Conservation (phyloP, 2,888 invertebrate species). For the Carterocephalus palaemon region DNA sequence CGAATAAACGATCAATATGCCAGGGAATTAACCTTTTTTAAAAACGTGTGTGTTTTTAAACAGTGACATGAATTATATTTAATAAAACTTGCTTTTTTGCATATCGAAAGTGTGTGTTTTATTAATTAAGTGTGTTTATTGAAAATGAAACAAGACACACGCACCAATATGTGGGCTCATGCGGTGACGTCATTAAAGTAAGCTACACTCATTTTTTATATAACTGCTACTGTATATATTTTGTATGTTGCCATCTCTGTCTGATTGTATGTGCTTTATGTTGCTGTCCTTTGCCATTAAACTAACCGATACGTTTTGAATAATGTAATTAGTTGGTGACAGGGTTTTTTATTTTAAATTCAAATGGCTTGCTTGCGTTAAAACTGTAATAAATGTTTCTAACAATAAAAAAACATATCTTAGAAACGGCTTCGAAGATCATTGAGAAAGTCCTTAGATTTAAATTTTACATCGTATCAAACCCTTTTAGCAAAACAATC, state of each 20-base stretch:
- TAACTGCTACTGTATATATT: constrained; percentile 18
- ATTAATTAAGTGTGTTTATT: constrained; percentile 37
- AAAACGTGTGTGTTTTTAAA: too few relatives aligned
- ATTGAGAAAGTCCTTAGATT: too few relatives aligned
- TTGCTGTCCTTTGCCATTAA: constrained; percentile 7
- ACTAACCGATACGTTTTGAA: constrained; percentile 7
- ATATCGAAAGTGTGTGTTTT: neutral
- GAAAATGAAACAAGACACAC: constrained; percentile 54
- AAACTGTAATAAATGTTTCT: too few relatives aligned
- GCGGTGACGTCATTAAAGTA: constrained; percentile 53
- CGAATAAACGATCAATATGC: too few relatives aligned
- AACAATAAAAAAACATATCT: too few relatives aligned
- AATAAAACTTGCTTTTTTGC: neutral
- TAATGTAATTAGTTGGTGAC: neutral
- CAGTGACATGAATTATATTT: too few relatives aligned
- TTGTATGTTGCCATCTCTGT: constrained; percentile 32
- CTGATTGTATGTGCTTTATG: constrained; percentile 31
- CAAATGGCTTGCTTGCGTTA: too few relatives aligned
- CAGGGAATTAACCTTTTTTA: too few relatives aligned
- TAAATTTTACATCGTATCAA: too few relatives aligned
- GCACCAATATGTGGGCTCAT: constrained; percentile 23
- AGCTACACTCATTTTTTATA: constrained; percentile 47
- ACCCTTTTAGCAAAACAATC: too few relatives aligned
- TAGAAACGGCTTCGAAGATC: too few relatives aligned
- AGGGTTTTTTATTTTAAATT: neutral